Base-by-base conservation (phyloP, 2,113 vertebrate genomes). In the Nerophis ophidion region DNA sequence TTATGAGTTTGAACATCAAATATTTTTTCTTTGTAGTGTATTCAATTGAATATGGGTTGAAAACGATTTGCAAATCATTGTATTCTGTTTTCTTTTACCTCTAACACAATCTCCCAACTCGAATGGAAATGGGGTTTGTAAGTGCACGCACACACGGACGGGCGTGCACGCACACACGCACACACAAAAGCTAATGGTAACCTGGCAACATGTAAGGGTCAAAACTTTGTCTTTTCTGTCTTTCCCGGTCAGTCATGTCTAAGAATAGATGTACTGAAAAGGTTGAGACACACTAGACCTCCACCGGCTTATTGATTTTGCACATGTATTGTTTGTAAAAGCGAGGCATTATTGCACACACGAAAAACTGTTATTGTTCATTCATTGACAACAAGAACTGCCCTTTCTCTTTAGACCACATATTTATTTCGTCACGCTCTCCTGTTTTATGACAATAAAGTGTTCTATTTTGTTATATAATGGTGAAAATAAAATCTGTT, bases 121-220 rank as follows among this genome's bases (percentile, higher is more conserved):
- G n/a, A n/a, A n/a, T n/a, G n/a, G n/a, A n/a, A n/a, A n/a, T n/a
- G n/a, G n/a, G n/a, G n/a, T n/a, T n/a, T n/a, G n/a, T n/a, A 2
- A 47, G 1, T 13, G 11, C 49, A 26, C 12, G 19, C 17, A 33
- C 48, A 50, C 48, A 50, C 47, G 2, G 26, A 16, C 15, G 8
- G 15, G 16, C 46, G n/a, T 15, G 16, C 46, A 16, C 14, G 8
- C 46, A 48, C 13, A 45, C 2, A 45, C 42, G 13, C 1, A 7
- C 4, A 51, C 19, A 51, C 26, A 33, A 51, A 51, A 14, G 34
- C 34, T 54, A 14, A 7, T 19, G 52, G 57, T 68, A 64, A 62
- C 61, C 10, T 42, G 34, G 61, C 60, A 62, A 66, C 65, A 5
- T 26, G 59, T 55, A 48, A 15, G 51, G 48, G 51, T 65, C 51